Evolutionary conservation across 2,113 vertebrate species (phyloP).

Genomic region (Cercopithecus mona): DNA sequence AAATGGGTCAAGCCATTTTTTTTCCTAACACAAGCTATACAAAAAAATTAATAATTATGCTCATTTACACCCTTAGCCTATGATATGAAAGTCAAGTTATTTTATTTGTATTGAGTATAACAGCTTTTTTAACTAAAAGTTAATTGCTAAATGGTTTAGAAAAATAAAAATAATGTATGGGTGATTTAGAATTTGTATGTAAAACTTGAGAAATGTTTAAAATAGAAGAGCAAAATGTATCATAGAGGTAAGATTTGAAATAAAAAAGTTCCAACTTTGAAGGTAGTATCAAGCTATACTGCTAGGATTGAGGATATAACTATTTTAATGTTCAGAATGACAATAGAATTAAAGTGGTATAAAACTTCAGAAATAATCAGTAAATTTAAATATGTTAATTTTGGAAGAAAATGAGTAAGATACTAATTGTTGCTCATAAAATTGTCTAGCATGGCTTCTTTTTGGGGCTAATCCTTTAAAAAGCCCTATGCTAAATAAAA

Average conservation of each 20-base stretch:
- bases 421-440: neutral
- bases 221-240: neutral
- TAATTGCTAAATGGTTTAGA: neutral
- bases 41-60: neutral
- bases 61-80: neutral
- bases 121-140: neutral
- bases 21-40: neutral
- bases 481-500: neutral
- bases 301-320: neutral
- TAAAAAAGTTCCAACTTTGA: neutral
- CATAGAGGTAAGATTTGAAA: neutral
- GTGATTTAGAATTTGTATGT: neutral
- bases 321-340: neutral
- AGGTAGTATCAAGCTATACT: neutral
- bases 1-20: neutral
- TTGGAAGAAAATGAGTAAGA: neutral
- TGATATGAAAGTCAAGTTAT: neutral
- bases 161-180: neutral
- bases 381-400: neutral
- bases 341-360: neutral
- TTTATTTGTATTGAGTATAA: neutral
- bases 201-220: neutral
- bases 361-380: neutral
- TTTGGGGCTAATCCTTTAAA: neutral
- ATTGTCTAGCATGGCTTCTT: neutral